A percentile compares a stretch with the other conserved stretches of the same genome.
Conservation (phyloP, 2,797 vertebrate genomes). For the Echiichthys vipera region DNA sequence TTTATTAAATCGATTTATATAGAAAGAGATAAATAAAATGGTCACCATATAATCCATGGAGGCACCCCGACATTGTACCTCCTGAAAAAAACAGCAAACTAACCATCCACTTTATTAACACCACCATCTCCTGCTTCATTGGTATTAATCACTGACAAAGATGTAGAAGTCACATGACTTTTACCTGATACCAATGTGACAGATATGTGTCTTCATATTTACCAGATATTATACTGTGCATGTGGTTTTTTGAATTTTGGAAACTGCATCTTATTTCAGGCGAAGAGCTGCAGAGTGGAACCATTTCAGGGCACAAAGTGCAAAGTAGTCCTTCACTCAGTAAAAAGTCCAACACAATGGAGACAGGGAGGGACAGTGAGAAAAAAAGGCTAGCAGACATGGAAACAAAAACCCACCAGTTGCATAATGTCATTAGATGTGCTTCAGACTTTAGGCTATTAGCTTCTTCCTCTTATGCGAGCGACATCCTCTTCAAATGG, state of each 20-base stretch:
- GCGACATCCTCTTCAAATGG: conserved; percentile 27
- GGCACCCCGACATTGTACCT: neutral
- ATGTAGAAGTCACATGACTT: neutral
- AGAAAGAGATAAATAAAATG: neutral
- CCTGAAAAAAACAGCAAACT: neutral
- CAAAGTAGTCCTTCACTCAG: neutral
- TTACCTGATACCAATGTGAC: neutral
- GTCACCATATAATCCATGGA: neutral
- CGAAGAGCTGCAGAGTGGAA: neutral
- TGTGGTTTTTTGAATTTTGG: neutral
- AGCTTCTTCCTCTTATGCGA: conserved; percentile 13
- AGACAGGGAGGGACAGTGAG: neutral
- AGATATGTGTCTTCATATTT: neutral
- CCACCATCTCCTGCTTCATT: neutral
- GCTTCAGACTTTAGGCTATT: conserved; percentile 43
- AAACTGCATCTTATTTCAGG: neutral
- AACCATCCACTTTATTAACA: neutral
- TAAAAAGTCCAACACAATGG: neutral
- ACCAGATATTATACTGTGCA: neutral
- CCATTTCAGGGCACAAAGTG: conserved; percentile 1
- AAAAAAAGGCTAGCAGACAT: conserved; percentile 33
- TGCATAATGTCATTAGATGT: conserved; percentile 47
- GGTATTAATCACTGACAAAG: neutral
- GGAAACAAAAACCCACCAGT: conserved; percentile 55
- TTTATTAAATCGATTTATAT: too few species aligned